Conservation (phyloP, 2,888 invertebrate genomes). For the Sylvicola cinctus region DNA sequence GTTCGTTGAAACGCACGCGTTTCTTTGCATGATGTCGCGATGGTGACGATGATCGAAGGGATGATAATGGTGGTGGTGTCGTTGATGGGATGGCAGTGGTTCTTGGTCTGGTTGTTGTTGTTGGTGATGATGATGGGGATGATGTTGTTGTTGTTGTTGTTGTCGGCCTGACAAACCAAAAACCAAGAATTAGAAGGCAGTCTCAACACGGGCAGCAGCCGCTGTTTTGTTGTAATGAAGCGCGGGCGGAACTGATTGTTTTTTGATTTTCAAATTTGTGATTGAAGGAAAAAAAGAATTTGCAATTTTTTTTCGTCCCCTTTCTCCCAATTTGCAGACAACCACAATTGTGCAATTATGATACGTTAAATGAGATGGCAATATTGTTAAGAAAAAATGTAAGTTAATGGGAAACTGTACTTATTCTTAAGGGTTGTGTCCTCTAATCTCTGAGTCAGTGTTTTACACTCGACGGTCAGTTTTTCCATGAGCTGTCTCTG, state of each 20-base stretch:
- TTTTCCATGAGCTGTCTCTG: slow-evolving; percentile 87
- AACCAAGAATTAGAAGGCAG: slow-evolving; percentile 11
- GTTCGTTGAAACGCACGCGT: slow-evolving; percentile 5
- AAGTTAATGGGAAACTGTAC: slow-evolving; percentile 33
- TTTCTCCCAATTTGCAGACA: background rate
- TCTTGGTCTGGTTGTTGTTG: background rate
- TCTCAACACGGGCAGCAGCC: background rate
- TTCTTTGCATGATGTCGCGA: slow-evolving; percentile 1
- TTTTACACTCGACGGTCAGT: slow-evolving; percentile 74
- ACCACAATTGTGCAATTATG: background rate
- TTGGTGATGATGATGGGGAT: background rate
- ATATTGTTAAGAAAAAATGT: slow-evolving; percentile 3
- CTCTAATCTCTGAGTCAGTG: slow-evolving; percentile 75
- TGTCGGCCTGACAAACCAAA: slow-evolving; percentile 12
- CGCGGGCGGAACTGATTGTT: too few relatives aligned
- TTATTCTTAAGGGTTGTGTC: slow-evolving; percentile 74
- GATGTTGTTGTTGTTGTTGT: background rate
- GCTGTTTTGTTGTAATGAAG: background rate
- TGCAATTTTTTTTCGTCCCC: too few relatives aligned
- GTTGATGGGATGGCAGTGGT: background rate
- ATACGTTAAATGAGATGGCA: background rate
- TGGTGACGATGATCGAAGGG: background rate
- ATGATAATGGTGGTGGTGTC: background rate
- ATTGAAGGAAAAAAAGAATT: too few relatives aligned
- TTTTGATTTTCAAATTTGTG: background rate